Base-by-base conservation (phyloP, 1,140 invertebrate genomes). In the Mycetomoellerius zeteki region DNA sequence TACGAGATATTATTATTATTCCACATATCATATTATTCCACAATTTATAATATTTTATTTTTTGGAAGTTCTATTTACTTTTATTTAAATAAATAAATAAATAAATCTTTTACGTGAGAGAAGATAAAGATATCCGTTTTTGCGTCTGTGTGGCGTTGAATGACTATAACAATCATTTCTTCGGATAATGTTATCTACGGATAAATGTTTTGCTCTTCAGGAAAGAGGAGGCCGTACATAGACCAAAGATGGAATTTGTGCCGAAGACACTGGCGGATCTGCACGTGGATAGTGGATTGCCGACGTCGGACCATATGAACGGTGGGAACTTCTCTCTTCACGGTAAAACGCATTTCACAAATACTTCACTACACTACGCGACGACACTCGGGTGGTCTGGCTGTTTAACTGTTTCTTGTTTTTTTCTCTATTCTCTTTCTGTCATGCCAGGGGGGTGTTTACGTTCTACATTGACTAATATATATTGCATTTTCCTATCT, bases 211-310 rank as follows among this genome's bases (percentile, higher is more conserved):
- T 56, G 3, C 10, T 84, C 92, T 91, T 56, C 94, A 99, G 98
- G 96, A 98, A 98, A 95, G 97, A 98, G 90, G 98, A 99, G 94
- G 98, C 98, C 64, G 97, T 97, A 72, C 97, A 96, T 95, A 97
- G 98, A 96, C 98, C 99, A 88, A 98, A 98, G 95, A 91, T 97
- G 94, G 98, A 99, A 95, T 99, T 99, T 95, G 97, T 98, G 92
- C 98, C 99, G 87, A 99, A 99, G 96, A 98, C 98, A 75, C 96
- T 99, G 91, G 96, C 97, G 60, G 98, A 99, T 95, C 96, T 99
- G 64, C 97, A 98, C 94, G 97, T 99, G 93, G 98, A 98, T 92
- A 3, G 77, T 27, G 96, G 96, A 76, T 76, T 94, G 33, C 54
- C 92, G 37, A 50, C 89, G 58, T 89, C 88, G 43, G 96, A 96